Conservation (phyloP, 2,797 vertebrate genomes). For the Monodelphis domestica region DNA sequence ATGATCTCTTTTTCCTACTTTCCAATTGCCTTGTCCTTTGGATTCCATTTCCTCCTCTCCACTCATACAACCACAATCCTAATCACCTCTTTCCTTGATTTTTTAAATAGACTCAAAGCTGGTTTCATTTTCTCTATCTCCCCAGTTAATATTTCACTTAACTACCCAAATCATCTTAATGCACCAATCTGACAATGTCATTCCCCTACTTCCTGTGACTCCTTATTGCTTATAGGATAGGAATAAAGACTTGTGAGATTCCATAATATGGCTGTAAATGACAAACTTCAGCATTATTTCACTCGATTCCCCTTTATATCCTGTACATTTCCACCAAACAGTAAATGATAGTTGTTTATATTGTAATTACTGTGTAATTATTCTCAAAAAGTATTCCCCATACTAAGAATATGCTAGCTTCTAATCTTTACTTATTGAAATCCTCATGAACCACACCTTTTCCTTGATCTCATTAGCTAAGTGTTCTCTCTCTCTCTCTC, state of each 20-base stretch:
- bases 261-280: not conserved
- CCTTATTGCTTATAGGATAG: not conserved
- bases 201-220: not conserved
- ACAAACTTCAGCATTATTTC: not conserved
- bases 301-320: not conserved
- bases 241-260: not conserved
- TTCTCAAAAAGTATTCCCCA: not conserved
- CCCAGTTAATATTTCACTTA: not conserved
- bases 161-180: not conserved
- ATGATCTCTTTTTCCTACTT: not conserved
- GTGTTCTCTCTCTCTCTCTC: not conserved
- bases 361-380: not conserved
- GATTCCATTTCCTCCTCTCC: not conserved
- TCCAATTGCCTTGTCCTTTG: not conserved
- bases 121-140: not conserved
- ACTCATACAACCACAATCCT: not conserved
- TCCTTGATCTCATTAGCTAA: not conserved
- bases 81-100: not conserved
- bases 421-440: not conserved
- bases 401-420: not conserved
- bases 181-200: not conserved
- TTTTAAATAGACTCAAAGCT: not conserved
- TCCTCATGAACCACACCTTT: not conserved
- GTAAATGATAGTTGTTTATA: not conserved
- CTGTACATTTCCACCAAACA: not conserved